Evolutionary conservation across 2,888 invertebrate species (phyloP), one percentile per base, ranked within the genome.

Genomic region (Metallyticus violacea): DNA sequence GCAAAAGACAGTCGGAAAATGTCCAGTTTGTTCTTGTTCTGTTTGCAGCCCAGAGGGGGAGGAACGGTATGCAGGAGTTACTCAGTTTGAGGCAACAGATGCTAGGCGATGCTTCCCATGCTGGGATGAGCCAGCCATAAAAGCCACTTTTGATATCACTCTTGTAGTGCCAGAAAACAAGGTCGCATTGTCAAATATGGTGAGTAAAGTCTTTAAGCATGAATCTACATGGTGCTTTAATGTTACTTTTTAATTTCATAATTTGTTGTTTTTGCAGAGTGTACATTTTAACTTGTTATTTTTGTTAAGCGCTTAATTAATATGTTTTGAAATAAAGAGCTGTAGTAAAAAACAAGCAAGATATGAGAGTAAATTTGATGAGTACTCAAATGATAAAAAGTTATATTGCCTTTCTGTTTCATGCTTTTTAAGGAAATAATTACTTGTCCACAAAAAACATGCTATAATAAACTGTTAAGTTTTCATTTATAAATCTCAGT

Each of bases 51-150:
- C 95, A 28, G 92, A 93, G 85, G 97, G 97, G 9, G 96, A 96
- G 89, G 96, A 96, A 90, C 94, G 96, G 85, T 96, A 95, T 91
- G 96, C 96, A 40, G 98, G 97, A 76, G 97, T 97, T 87, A 98
- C 98, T 85, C 98, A 98, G 92, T 99, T 98, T 91, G 97, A 97
- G 91, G 94, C 97, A 0, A 97, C 97, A 2, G 97, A 97, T 93
- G 99, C 99, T 6, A 94, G 99, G 86, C 94, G 97, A 89, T 97
- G 98, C 91, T 99, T 99, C 91, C 99, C 99, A 3, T 99, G 99
- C 92, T 99, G 98, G 98, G 99, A 99, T 92, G 99, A 99, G 92
- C 99, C 99, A 7, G 97, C 98, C 15, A 95, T 97, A 88, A 99
- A 99, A 92, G 97, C 99, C 1, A 98, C 97, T 1, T 99, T 99